Evolutionary conservation across 2,888 invertebrate genomes (phyloP), one percentile per base, ranked within the genome.

Genomic region (Taenaris catops): DNA sequence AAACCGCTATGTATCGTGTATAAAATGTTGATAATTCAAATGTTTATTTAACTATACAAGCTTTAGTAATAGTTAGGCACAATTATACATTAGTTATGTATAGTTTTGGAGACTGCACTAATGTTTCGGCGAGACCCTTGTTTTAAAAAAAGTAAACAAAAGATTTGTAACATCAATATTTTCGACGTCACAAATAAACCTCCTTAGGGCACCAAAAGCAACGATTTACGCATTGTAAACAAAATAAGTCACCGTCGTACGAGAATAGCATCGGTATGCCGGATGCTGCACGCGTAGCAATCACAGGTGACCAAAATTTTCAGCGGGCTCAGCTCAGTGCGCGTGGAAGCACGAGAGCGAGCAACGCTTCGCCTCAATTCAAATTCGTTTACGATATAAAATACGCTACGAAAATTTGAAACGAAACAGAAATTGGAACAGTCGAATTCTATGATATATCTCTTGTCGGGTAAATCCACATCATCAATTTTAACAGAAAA

Each of bases 181-280:
- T 33, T 11, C 10, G 16, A 5, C 11, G 5, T 18, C 17, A 6
- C 9, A 34, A 40, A 24, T 34, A 40, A 27, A 23, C 21, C 21
- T 20, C 19, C 29, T 72, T 38, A 28, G 12, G 31, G 34, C 25
- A 29, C 39, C 41, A 40, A 41, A 53, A 41, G 41, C 47, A 51
- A 44, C 34, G 47, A 38, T 40, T 41, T 19, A 24, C 44, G 31
- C 24, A 44, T 38, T 44, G 76, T 81, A 80, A 81, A 80, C 78
- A 83, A 81, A 78, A 64, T 63, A 65, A 69, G 72, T 78, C 76
- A 67, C 66, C 51, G 49, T 56, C 39, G 51, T 52, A 53, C 63
- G 48, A 69, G 72, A 83, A 84, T 81, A 83, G 67, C 68, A 46
- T 42, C 62, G 84, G 84, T 83, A 84, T 84, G 84, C 81, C 83